Evolutionary conservation across 2,113 vertebrate genomes (phyloP).

Genomic region (Brienomyrus brachyistius): DNA sequence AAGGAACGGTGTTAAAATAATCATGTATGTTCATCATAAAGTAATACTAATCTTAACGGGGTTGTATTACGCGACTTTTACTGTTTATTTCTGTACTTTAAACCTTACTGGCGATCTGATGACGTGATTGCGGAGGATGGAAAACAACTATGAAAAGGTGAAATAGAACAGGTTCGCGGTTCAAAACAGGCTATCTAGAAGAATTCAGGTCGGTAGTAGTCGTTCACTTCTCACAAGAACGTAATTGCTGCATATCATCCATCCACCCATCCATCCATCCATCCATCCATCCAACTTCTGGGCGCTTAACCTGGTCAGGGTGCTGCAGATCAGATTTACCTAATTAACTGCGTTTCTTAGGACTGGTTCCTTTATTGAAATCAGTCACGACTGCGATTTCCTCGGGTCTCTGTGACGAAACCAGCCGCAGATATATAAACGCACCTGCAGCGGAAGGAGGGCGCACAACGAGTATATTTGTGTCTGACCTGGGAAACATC

Average conservation of each 20-base stretch:
- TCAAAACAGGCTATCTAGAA: background rate
- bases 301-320: background rate
- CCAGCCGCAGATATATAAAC: constrained; percentile 48
- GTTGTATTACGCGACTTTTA: background rate
- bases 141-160: background rate
- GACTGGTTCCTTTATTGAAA: constrained; percentile 5
- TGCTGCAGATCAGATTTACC: constrained; percentile 19
- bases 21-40: background rate
- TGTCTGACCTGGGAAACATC: background rate
- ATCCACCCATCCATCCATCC: background rate
- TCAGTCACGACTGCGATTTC: constrained; percentile 48
- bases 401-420: constrained; percentile 46
- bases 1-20: background rate
- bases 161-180: background rate
- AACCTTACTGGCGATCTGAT: background rate
- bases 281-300: background rate
- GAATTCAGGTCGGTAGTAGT: background rate
- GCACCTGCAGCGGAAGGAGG: constrained; percentile 40
- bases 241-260: background rate
- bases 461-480: background rate
- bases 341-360: constrained; percentile 20
- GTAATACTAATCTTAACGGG: background rate
- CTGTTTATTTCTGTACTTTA: background rate
- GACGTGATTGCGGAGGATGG: background rate
- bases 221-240: background rate